These are phyloP conservation scores for Salvelinus alpinus DNA, from an alignment of 2,113 vertebrate species.

Conservation along the genomic window DNA sequence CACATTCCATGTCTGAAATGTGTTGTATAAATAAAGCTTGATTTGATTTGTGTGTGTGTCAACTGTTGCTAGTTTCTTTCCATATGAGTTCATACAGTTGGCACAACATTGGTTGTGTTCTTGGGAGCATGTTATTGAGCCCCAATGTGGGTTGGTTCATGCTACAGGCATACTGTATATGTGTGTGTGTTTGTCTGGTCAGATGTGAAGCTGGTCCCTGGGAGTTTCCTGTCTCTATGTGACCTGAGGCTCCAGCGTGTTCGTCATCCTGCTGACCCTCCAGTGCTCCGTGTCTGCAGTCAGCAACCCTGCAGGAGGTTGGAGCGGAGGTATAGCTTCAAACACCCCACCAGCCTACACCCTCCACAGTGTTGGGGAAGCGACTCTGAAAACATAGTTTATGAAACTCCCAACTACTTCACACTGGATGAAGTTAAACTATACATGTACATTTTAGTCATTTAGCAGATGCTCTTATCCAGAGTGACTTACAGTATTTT, in stretches of 20 bases:
- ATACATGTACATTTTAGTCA: too few relatives aligned
- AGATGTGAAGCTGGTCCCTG: conserved; percentile 84
- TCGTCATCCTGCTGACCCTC: conserved; percentile 82
- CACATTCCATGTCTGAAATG: too few relatives aligned
- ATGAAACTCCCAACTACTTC: too few relatives aligned
- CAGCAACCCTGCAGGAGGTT: conserved; percentile 83
- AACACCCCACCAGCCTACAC: background rate
- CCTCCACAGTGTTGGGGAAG: too few relatives aligned
- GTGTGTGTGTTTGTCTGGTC: conserved; percentile 13
- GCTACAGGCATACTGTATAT: background rate
- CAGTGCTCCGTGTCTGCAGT: conserved; percentile 83
- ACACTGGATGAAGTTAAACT: too few relatives aligned
- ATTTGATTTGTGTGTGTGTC: too few relatives aligned
- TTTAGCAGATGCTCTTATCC: too few relatives aligned
- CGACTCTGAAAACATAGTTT: too few relatives aligned
- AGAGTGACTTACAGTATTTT: too few relatives aligned
- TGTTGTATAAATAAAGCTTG: too few relatives aligned
- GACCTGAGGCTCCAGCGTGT: conserved; percentile 76
- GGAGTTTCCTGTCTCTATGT: conserved; percentile 75
- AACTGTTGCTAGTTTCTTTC: background rate
- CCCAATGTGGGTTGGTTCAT: conserved; percentile 56
- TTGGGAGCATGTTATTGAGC: background rate
- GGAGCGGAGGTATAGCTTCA: conserved; percentile 75
- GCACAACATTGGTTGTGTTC: background rate
- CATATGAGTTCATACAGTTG: too few relatives aligned